A percentile compares a stretch with the other conserved stretches of the same genome.
Conservation (phyloP, 2,797 vertebrate genomes). For the Rhinoraja longicauda region DNA sequence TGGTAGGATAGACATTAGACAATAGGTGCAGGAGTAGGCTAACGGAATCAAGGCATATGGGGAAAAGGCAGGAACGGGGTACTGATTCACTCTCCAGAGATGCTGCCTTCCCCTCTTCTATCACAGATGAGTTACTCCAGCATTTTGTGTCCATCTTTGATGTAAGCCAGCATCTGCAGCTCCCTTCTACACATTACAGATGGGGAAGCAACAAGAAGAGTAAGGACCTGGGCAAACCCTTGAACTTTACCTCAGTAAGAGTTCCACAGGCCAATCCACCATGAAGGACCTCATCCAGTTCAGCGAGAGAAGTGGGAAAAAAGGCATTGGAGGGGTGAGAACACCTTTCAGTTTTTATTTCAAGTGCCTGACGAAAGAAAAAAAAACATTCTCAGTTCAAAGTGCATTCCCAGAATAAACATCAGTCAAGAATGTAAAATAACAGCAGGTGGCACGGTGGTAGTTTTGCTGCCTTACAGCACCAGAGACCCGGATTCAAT, state of each 20-base stretch:
- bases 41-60: no score
- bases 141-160: no score
- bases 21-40: no score
- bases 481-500: no score
- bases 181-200: not conserved
- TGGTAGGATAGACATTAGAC: no score
- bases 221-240: not conserved
- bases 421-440: not conserved
- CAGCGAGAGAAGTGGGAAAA: constrained; percentile 59
- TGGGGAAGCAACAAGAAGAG: not conserved
- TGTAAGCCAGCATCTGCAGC: no score
- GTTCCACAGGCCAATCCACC: constrained; percentile 69
- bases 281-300: constrained; percentile 61
- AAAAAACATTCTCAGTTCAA: not conserved
- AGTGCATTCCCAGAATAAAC: not conserved
- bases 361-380: constrained; percentile 53
- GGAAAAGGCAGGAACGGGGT: no score
- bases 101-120: no score
- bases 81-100: no score
- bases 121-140: no score
- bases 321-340: constrained; percentile 48
- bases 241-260: constrained; percentile 67
- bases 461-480: no score
- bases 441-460: not conserved
- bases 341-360: constrained; percentile 53